These are phyloP conservation scores for Anniella stebbinsi DNA, from an alignment of 2,797 vertebrate genomes.

Conservation along the genomic window DNA sequence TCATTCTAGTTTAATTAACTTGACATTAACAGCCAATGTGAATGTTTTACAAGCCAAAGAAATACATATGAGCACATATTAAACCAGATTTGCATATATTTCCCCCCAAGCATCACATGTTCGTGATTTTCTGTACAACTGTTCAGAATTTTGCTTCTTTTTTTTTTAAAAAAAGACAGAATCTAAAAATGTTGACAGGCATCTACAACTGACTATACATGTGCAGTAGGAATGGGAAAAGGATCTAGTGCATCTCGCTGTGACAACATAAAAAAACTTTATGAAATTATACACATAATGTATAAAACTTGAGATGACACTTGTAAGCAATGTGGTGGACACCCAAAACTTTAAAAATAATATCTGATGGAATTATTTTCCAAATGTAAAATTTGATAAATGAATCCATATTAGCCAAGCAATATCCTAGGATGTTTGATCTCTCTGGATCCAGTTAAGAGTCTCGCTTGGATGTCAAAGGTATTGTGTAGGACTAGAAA, in stretches of 20 bases:
- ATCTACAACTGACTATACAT: not conserved
- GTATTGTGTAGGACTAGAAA: not conserved
- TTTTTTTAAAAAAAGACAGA: not conserved
- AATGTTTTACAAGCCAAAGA: not conserved
- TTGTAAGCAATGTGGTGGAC: not conserved
- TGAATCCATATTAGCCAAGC: constrained; percentile 3
- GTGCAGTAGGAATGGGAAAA: not conserved
- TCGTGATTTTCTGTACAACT: not conserved
- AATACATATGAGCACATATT: not conserved
- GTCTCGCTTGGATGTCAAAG: not conserved
- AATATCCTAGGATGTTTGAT: not conserved
- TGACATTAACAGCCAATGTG: not conserved
- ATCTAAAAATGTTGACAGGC: not conserved
- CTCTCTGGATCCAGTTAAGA: not conserved
- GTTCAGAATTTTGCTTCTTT: not conserved
- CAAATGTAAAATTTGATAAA: not conserved
- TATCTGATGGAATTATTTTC: not conserved
- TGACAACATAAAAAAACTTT: not conserved
- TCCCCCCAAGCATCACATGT: too few relatives aligned
- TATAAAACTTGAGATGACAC: not conserved
- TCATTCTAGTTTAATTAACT: not conserved
- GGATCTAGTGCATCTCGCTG: not conserved
- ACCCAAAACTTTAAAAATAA: not conserved
- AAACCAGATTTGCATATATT: not conserved
- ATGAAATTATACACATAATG: not conserved